phyloP scores from a whole-genome alignment of 2,888 invertebrate genomes.

The Stenchaetothrips biformis region DNA sequence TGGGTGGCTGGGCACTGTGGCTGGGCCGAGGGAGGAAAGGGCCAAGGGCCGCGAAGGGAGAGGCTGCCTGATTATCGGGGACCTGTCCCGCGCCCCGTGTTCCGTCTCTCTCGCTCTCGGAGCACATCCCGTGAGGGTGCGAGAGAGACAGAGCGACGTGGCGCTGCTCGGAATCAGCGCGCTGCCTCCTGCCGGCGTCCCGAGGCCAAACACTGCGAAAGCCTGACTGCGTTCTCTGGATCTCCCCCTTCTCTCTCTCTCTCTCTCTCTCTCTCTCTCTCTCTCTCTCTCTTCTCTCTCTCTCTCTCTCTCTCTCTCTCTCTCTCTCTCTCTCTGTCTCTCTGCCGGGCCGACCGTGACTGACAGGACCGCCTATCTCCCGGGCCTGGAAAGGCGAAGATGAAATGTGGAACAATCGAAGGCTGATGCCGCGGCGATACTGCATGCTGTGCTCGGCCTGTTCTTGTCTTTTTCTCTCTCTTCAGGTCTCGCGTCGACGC shows the following conservation, averaged over 20 bases:
- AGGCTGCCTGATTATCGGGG: no score
- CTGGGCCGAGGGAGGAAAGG: neutral
- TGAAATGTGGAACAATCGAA: constrained; percentile 33
- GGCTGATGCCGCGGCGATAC: constrained; percentile 2
- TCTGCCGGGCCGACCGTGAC: neutral
- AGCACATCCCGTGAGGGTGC: neutral
- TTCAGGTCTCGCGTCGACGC: no score
- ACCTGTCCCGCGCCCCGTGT: no score
- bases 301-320: neutral
- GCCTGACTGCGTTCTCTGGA: neutral
- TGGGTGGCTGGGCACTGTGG: no score
- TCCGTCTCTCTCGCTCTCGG: neutral
- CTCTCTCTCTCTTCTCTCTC: neutral
- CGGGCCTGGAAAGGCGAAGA: neutral
- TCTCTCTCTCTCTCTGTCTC: neutral
- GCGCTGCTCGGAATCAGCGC: neutral
- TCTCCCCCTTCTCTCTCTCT: neutral
- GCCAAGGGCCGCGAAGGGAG: neutral
- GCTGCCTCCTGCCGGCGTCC: no score
- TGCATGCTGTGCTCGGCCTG: no score
- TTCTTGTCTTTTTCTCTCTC: constrained; percentile 22
- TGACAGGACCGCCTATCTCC: neutral
- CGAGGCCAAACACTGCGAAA: neutral
- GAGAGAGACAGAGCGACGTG: neutral
- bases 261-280: neutral